Conservation (phyloP, 2,113 vertebrate species). For the Erythrolamprus reginae region DNA sequence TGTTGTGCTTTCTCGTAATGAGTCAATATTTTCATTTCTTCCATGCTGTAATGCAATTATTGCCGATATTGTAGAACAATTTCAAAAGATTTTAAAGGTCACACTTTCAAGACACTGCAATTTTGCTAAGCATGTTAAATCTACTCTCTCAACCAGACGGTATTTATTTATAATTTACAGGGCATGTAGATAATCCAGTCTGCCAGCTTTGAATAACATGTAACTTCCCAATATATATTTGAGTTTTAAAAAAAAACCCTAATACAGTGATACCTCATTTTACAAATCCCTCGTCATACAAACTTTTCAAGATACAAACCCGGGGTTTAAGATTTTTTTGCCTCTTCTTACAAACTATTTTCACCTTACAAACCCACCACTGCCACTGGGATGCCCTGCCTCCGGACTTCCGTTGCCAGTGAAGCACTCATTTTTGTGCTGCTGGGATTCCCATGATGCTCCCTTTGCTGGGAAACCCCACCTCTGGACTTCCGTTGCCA, state of each 20-base stretch:
- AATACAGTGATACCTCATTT: too few relatives aligned
- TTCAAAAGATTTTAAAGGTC: constrained; percentile 50
- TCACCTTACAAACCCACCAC: too few relatives aligned
- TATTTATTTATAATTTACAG: background rate
- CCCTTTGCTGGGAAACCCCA: too few relatives aligned
- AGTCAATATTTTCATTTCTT: constrained; percentile 17
- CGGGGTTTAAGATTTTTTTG: too few relatives aligned
- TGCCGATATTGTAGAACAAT: constrained; percentile 36
- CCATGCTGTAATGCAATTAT: constrained; percentile 13
- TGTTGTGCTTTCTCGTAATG: constrained; percentile 5
- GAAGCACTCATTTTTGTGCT: too few relatives aligned
- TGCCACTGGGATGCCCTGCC: too few relatives aligned
- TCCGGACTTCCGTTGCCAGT: too few relatives aligned
- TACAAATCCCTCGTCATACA: too few relatives aligned
- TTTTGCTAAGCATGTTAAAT: constrained; percentile 26
- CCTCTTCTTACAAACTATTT: too few relatives aligned
- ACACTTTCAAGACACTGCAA: constrained; percentile 38
- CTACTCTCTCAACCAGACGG: constrained; percentile 37
- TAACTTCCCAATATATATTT: background rate
- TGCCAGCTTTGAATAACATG: background rate
- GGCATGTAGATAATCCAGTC: background rate
- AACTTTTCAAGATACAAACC: too few relatives aligned
- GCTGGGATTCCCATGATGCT: too few relatives aligned
- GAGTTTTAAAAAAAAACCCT: background rate
- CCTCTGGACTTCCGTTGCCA: too few relatives aligned